Conservation (phyloP, 2,113 vertebrate species). For the Acanthisitta chloris region DNA sequence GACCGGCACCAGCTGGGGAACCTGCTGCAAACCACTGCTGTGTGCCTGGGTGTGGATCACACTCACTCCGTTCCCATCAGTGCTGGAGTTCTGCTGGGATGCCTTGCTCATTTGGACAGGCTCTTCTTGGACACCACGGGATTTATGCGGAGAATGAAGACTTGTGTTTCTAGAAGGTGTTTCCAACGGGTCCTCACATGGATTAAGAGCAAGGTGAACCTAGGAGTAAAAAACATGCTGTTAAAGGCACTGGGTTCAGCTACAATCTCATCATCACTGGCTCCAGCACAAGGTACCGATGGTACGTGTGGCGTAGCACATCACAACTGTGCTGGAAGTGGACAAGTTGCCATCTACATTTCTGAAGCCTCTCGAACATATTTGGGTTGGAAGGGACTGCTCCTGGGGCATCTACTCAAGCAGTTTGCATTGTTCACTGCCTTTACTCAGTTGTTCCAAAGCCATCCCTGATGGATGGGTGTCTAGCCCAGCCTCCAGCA, state of each 20-base stretch:
- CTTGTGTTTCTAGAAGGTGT: background rate
- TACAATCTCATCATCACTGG: background rate
- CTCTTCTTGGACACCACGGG: conserved; percentile 55
- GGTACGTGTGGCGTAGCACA: background rate
- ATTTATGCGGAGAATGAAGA: background rate
- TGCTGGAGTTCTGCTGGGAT: conserved; percentile 73
- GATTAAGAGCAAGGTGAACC: conserved; percentile 27
- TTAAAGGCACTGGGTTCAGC: conserved; percentile 24
- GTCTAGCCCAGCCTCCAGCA: conserved; percentile 50
- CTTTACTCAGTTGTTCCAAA: conserved; percentile 53
- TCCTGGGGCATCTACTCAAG: conserved; percentile 58
- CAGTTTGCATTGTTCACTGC: conserved; percentile 28
- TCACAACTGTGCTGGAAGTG: background rate
- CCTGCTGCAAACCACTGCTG: conserved; percentile 82
- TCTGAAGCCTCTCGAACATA: conserved; percentile 7
- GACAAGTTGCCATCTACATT: conserved; percentile 14
- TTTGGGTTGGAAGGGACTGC: conserved; percentile 56
- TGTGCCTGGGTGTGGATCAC: conserved; percentile 83
- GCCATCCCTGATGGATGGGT: conserved; percentile 38
- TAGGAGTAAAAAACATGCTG: conserved; percentile 17
- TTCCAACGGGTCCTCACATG: conserved; percentile 65
- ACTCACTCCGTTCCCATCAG: conserved; percentile 83
- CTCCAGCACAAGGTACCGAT: background rate
- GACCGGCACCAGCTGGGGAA: conserved; percentile 84
- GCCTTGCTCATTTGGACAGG: conserved; percentile 91